Conservation (phyloP, 2,888 invertebrate genomes). For the Netelia inedita region DNA sequence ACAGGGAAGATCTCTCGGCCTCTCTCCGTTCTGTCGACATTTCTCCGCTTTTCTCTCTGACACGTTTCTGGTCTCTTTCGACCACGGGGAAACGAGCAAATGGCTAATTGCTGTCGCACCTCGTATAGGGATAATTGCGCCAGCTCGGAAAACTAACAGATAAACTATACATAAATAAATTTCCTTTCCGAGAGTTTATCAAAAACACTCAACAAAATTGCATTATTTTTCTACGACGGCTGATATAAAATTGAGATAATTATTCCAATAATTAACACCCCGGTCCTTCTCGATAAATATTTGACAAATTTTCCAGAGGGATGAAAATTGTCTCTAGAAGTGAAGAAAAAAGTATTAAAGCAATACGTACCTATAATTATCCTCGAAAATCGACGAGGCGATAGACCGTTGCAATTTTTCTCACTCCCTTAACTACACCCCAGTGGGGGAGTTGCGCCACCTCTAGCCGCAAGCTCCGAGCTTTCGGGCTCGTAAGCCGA, state of each 20-base stretch:
- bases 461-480: constrained; percentile 66
- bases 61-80: constrained; percentile 38
- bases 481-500: constrained; percentile 70
- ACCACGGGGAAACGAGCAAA: constrained; percentile 52
- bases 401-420: constrained; percentile 54
- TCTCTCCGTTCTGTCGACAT: constrained; percentile 48
- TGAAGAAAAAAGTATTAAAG: too few species aligned
- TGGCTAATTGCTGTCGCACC: constrained; percentile 64
- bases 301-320: too few species aligned
- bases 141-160: constrained; percentile 5
- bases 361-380: constrained; percentile 11
- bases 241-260: constrained; percentile 39
- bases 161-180: background rate
- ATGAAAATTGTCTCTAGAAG: too few species aligned
- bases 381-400: constrained; percentile 37
- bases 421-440: background rate
- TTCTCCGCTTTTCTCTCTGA: constrained; percentile 26
- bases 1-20: constrained; percentile 53
- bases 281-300: background rate
- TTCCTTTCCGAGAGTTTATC: constrained; percentile 21
- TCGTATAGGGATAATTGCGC: constrained; percentile 45
- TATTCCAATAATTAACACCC: background rate
- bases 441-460: constrained; percentile 47
- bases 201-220: constrained; percentile 6
- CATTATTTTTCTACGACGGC: constrained; percentile 2